Evolutionary conservation across 2,888 invertebrate genomes (phyloP).

Genomic region (Folsomia manolachei): DNA sequence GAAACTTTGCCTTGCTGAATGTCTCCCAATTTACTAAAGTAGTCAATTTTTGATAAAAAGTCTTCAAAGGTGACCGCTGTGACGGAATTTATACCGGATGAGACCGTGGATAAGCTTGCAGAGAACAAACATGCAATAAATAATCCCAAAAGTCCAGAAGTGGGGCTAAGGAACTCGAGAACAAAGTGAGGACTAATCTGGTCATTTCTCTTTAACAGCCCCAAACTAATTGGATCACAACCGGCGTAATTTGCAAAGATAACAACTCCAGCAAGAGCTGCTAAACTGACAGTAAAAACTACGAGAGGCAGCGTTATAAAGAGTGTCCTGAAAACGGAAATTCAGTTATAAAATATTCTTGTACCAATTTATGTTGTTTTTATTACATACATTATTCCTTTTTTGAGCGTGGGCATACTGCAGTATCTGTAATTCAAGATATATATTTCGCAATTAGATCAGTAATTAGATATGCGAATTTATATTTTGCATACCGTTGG

Average conservation of each 20-base stretch:
- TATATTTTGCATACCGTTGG: too few relatives aligned
- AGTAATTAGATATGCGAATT: too few relatives aligned
- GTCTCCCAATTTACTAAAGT: conserved; percentile 34
- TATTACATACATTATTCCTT: conserved; percentile 39
- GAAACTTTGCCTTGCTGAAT: conserved; percentile 37
- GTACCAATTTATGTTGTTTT: background rate
- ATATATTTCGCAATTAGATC: background rate
- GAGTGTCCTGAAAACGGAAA: conserved; percentile 32
- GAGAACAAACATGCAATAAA: conserved; percentile 58
- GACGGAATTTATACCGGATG: conserved; percentile 51
- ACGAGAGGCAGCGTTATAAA: conserved; percentile 44
- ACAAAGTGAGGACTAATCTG: conserved; percentile 55
- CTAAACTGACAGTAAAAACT: conserved; percentile 42
- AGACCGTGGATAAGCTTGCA: conserved; percentile 54
- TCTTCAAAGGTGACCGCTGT: conserved; percentile 52
- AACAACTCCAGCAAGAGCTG: conserved; percentile 42
- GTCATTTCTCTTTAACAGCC: conserved; percentile 49
- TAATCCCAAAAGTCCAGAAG: conserved; percentile 56
- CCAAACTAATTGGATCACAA: conserved; percentile 53
- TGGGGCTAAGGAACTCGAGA: conserved; percentile 54
- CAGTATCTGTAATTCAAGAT: too few relatives aligned
- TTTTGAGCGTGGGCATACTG: conserved; percentile 47
- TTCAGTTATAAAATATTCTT: background rate
- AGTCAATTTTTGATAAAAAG: conserved; percentile 38
- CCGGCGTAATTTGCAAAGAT: conserved; percentile 54